phyloP scores from a whole-genome alignment of 2,888 invertebrate genomes.

The Platynereis dumerilii region DNA sequence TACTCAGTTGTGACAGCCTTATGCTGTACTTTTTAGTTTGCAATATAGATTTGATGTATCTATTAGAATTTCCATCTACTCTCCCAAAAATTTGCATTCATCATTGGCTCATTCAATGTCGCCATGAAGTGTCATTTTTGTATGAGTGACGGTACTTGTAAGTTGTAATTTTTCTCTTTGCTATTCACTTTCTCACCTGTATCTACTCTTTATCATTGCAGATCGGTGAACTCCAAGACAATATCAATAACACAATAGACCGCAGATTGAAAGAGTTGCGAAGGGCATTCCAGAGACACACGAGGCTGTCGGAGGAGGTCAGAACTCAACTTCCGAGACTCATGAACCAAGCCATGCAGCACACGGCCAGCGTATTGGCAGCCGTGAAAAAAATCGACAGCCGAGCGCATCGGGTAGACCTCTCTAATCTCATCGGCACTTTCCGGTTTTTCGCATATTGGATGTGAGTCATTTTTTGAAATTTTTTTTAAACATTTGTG shows the following conservation, averaged over 20 bases:
- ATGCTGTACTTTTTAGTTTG: too few relatives aligned
- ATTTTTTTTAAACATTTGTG: constrained; percentile 3
- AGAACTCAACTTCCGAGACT: constrained; percentile 6
- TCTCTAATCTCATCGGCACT: constrained; percentile 15
- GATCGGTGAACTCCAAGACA: constrained; percentile 29
- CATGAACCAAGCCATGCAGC: constrained; percentile 23
- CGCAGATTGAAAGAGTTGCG: constrained; percentile 25
- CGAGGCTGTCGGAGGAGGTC: constrained; percentile 14
- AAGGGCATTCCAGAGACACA: constrained; percentile 16
- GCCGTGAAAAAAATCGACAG: constrained; percentile 25
- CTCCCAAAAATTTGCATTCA: too few relatives aligned
- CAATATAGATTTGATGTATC: too few relatives aligned
- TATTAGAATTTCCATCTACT: too few relatives aligned
- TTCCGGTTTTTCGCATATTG: constrained; percentile 28
- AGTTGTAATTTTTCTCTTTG: too few relatives aligned
- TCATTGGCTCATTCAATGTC: too few relatives aligned
- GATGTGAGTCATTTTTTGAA: constrained; percentile 22
- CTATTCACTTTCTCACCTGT: too few relatives aligned
- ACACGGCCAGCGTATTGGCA: constrained; percentile 26
- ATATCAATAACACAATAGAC: constrained; percentile 31
- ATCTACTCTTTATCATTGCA: constrained; percentile 10
- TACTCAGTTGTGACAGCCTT: too few relatives aligned
- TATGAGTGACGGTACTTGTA: too few relatives aligned
- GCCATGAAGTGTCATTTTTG: too few relatives aligned
- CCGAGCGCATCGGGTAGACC: constrained; percentile 23